Evolutionary conservation across 2,797 vertebrate species (phyloP), one percentile per base, ranked within the genome.

Genomic region (Pseudochirops corinnae): DNA sequence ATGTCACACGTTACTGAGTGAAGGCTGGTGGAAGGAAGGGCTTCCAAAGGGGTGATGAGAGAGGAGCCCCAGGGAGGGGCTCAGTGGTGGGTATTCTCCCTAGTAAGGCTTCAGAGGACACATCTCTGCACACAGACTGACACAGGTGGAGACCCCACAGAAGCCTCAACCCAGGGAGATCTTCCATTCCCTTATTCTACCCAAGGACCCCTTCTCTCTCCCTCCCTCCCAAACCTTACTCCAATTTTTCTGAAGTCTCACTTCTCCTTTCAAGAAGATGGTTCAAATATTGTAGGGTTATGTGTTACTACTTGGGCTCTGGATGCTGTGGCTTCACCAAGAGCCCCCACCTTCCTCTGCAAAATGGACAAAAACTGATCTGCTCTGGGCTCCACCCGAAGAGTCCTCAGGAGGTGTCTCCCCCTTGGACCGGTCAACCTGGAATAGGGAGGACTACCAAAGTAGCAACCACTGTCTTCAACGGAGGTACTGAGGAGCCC

Each of bases 91-190:
- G 3, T 1, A 29, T 29, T 29, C 56, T 28, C 56, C 56, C 24
- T 24, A 57, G 5, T 57, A 56, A 56, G 55, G 55, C 16, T 57
- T 57, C 56, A 28, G 56, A 57, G 56, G 31, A 14, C 4, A 7
- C 5, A n/a, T n/a, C 14, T 16, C 13, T 0, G 1, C 31, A n/a
- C 18, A n/a, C 14, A 18, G n/a, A 33, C 0, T 18, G 33, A 39
- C 21, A 21, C 4, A 74, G 62, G 62, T 13, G 13, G 33, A 74
- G n/a, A n/a, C 0, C n/a, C n/a, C 67, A n/a, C 62, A 39, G 33
- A n/a, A 74, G n/a, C 16, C 67, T 21, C 6, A 0, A 16, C 5
- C 1, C 33, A n/a, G 16, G 16, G 16, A 21, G n/a, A 18, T 18
- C n/a, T 33, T 33, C 60, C 60, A 33, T 31, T 33, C 4, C 60